Evolutionary conservation across 2,113 vertebrate species (phyloP).

Genomic region (Syngnathus floridae): DNA sequence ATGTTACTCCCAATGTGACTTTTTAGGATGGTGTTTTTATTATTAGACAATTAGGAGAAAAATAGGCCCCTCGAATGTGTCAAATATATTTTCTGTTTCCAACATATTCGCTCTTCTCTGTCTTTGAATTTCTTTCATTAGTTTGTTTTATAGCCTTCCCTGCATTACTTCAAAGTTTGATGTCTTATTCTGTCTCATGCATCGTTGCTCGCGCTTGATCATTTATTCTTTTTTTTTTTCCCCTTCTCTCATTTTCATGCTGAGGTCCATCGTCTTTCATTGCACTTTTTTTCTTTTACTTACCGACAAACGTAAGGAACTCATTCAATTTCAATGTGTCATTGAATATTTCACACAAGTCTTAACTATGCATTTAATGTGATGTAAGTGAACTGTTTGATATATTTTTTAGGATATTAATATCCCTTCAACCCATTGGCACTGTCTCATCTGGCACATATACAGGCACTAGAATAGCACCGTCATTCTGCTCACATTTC

Average conservation of each 20-base stretch:
- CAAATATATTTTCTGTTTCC: neutral
- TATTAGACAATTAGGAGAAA: neutral
- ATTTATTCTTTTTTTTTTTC: conserved; percentile 42
- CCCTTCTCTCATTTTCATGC: conserved; percentile 48
- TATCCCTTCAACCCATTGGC: neutral
- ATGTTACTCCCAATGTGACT: neutral
- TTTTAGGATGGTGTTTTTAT: neutral
- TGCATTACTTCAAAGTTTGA: conserved; percentile 24
- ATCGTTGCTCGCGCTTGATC: conserved; percentile 34
- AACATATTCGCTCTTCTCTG: neutral
- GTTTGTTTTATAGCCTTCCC: neutral
- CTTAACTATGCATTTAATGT: conserved; percentile 1
- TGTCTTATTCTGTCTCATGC: conserved; percentile 34
- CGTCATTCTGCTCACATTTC: conserved; percentile 44
- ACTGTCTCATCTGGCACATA: neutral
- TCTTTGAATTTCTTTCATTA: neutral
- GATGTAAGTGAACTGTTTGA: neutral
- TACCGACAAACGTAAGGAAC: conserved; percentile 51
- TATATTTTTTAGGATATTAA: neutral
- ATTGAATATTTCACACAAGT: neutral
- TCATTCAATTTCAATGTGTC: conserved; percentile 10
- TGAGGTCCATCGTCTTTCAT: conserved; percentile 38
- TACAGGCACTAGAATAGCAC: conserved; percentile 34
- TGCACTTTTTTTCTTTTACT: conserved; percentile 41
- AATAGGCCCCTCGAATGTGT: neutral